Conservation (phyloP, 2,888 invertebrate genomes). For the Cantharis lateralis region DNA sequence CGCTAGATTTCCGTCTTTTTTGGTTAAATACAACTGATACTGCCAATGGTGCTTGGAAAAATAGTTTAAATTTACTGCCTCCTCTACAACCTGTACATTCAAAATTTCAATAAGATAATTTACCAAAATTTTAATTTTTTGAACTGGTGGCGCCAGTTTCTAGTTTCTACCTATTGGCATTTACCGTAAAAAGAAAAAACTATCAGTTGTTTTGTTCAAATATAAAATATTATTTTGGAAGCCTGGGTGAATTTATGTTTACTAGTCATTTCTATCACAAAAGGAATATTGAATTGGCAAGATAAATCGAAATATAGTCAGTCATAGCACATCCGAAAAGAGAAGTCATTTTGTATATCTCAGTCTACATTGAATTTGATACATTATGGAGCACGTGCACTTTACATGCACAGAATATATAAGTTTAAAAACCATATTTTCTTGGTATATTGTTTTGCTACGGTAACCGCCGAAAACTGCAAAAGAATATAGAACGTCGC, state of each 20-base stretch:
- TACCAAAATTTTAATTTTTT: no score
- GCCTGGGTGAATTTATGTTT: not conserved
- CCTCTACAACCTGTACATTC: no score
- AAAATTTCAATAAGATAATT: no score
- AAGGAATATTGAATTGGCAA: conserved; percentile 16
- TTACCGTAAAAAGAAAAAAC: not conserved
- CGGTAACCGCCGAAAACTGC: not conserved
- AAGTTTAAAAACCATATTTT: not conserved
- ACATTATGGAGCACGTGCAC: conserved; percentile 8
- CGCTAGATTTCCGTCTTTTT: no score
- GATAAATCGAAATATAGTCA: conserved; percentile 11
- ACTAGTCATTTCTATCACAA: not conserved
- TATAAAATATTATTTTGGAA: not conserved
- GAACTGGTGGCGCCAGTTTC: no score
- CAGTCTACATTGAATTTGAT: conserved; percentile 6
- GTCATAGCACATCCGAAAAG: conserved; percentile 1
- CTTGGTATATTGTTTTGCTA: not conserved
- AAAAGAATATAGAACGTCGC: not conserved
- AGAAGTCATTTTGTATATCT: conserved; percentile 15
- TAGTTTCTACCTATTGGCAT: not conserved
- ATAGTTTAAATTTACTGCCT: no score
- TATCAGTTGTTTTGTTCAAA: not conserved
- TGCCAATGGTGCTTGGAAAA: no score
- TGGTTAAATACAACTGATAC: no score
- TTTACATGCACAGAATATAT: conserved; percentile 19